Conservation (phyloP, 2,888 invertebrate species). For the Caradrina kadenii region DNA sequence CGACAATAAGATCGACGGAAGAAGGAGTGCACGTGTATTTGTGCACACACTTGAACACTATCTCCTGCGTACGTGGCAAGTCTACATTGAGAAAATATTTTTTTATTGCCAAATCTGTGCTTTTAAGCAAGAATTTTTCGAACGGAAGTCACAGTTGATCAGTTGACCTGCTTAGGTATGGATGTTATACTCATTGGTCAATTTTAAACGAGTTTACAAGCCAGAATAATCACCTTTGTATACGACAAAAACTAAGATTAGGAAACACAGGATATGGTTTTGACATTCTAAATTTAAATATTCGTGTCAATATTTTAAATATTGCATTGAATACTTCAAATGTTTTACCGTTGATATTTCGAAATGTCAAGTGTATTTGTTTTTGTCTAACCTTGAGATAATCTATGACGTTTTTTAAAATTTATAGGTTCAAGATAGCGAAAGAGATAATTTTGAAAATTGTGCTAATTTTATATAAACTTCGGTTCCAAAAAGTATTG, state of each 20-base stretch:
- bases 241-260: slow-evolving; percentile 20
- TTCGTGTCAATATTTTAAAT: slow-evolving; percentile 17
- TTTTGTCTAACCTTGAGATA: not conserved
- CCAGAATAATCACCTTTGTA: slow-evolving; percentile 21
- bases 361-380: slow-evolving; percentile 30
- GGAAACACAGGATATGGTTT: slow-evolving; percentile 46
- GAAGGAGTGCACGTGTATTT: too few species aligned
- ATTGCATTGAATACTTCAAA: slow-evolving; percentile 5
- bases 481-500: not conserved
- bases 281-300: slow-evolving; percentile 44
- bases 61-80: too few species aligned
- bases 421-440: not conserved
- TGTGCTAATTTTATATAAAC: not conserved
- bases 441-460: not conserved
- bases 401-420: not conserved
- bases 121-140: not conserved
- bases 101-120: too few species aligned
- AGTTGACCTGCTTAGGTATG: not conserved
- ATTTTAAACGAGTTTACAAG: slow-evolving; percentile 1
- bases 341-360: not conserved
- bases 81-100: too few species aligned
- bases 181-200: slow-evolving; percentile 2
- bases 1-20: too few species aligned
- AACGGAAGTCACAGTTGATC: not conserved
- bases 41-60: too few species aligned